A percentile compares a stretch with the other conserved stretches of the same genome.
Conservation (phyloP, 1,140 invertebrate genomes). For the Papilio glaucus region DNA sequence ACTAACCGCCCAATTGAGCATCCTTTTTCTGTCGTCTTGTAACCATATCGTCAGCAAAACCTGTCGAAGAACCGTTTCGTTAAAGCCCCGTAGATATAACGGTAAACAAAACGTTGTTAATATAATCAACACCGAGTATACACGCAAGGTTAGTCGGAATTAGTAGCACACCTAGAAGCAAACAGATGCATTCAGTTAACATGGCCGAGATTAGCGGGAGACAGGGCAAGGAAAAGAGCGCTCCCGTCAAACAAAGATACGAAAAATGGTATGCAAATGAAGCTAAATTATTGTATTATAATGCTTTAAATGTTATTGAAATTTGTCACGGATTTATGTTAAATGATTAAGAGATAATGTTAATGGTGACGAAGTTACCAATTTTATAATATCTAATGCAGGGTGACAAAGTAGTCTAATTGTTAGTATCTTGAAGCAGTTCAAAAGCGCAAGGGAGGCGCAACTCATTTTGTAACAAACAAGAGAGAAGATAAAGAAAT, state of each 20-base stretch:
- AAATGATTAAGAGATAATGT: slow-evolving; percentile 16
- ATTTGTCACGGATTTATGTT: background rate
- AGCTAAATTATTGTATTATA: slow-evolving; percentile 5
- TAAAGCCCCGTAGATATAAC: background rate
- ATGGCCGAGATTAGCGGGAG: slow-evolving; percentile 55
- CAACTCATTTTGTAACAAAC: background rate
- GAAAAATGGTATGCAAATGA: slow-evolving; percentile 15
- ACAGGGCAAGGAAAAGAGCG: slow-evolving; percentile 58
- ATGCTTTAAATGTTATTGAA: background rate
- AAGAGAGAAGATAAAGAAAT: background rate
- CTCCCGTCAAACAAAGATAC: slow-evolving; percentile 44
- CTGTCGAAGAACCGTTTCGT: slow-evolving; percentile 54
- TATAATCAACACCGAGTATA: slow-evolving; percentile 62
- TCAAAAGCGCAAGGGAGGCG: background rate
- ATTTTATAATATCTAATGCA: background rate
- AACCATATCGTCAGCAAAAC: slow-evolving; percentile 84
- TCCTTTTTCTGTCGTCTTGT: slow-evolving; percentile 86
- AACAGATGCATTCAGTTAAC: slow-evolving; percentile 73
- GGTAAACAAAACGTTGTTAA: slow-evolving; percentile 43
- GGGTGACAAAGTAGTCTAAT: background rate
- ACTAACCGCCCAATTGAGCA: slow-evolving; percentile 79
- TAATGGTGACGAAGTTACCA: background rate
- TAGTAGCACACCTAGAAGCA: slow-evolving; percentile 78
- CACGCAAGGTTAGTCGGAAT: slow-evolving; percentile 71
- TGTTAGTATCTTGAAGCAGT: background rate